Evolutionary conservation across 1,140 invertebrate species (phyloP).

Genomic region (Portunus trituberculatus): DNA sequence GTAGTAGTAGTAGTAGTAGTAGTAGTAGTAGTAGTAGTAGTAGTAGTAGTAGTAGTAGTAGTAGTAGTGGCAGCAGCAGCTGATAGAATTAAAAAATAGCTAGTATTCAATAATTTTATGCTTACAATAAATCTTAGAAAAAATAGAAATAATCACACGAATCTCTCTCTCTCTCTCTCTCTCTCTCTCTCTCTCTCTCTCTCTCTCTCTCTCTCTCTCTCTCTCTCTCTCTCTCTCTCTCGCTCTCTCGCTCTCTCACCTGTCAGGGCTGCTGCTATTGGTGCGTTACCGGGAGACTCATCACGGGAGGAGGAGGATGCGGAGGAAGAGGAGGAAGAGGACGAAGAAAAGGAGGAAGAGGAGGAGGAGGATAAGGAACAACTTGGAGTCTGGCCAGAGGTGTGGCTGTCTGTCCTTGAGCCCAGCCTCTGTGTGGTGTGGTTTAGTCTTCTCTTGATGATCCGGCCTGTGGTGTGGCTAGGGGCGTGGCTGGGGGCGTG

Average conservation of each 20-base stretch:
- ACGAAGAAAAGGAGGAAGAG: background rate
- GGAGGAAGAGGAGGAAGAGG: background rate
- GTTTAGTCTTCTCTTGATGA: background rate
- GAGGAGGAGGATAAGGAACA: background rate
- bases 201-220: slow-evolving; percentile 41
- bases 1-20: slow-evolving; percentile 21
- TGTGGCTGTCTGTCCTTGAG: background rate
- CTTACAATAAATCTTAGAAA: too few relatives aligned
- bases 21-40: slow-evolving; percentile 14
- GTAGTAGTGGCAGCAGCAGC: background rate
- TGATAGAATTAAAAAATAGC: too few relatives aligned
- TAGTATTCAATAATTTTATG: too few relatives aligned
- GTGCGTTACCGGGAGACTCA: background rate
- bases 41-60: slow-evolving; percentile 14
- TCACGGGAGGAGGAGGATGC: background rate
- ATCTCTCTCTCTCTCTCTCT: slow-evolving; percentile 34
- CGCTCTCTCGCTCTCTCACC: background rate
- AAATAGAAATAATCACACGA: background rate
- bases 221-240: slow-evolving; percentile 47
- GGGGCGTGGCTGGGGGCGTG: background rate
- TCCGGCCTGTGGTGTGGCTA: background rate
- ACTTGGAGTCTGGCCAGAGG: background rate
- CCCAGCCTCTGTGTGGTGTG: background rate
- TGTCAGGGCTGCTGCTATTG: background rate
- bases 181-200: slow-evolving; percentile 41